Evolutionary conservation across 2,888 invertebrate species (phyloP).

Genomic region (Heliconius charithonia): DNA sequence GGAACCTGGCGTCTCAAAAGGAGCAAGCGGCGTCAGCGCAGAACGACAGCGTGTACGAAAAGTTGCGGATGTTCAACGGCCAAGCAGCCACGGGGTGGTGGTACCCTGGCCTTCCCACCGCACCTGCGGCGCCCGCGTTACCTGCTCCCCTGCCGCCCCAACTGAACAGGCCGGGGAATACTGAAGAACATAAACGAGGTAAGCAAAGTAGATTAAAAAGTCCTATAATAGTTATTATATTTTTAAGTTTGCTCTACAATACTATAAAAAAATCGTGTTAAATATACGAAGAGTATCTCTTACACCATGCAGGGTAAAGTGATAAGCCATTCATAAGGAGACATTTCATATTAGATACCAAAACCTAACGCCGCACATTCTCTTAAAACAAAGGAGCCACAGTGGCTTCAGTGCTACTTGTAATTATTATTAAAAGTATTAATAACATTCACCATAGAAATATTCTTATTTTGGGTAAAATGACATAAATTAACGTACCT

Average conservation of each 20-base stretch:
- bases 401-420: no score
- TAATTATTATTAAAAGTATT: background rate
- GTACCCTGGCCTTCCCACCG: conserved; percentile 91
- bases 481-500: background rate
- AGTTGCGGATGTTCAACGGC: conserved; percentile 97
- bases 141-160: conserved; percentile 86
- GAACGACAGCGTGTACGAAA: conserved; percentile 96
- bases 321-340: no score
- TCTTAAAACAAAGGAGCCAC: no score
- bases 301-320: no score
- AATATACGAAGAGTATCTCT: no score
- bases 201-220: conserved; percentile 53
- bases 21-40: conserved; percentile 92
- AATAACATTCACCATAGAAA: background rate
- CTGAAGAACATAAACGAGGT: conserved; percentile 92
- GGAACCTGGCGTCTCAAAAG: conserved; percentile 98
- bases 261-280: no score
- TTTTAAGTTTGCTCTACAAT: no score
- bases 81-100: conserved; percentile 93
- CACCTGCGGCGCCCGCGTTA: conserved; percentile 88
- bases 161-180: conserved; percentile 80
- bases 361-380: no score
- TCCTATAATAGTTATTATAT: no score
- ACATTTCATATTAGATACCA: no score
- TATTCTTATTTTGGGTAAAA: background rate